Evolutionary conservation across 2,113 vertebrate genomes (phyloP).

Genomic region (Chionomys nivalis): DNA sequence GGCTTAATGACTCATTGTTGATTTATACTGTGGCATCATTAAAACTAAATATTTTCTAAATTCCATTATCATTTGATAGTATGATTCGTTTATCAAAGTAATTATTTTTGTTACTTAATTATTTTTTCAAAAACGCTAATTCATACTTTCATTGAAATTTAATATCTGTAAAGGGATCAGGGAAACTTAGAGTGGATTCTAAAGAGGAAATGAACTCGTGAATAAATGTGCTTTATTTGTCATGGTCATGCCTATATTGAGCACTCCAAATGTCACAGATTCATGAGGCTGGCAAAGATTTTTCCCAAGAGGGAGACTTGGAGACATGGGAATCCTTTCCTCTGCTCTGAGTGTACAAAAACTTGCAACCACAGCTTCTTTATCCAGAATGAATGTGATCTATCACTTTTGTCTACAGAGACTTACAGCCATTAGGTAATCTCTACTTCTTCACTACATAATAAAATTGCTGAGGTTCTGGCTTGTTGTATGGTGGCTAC

Average conservation of each 20-base stretch:
- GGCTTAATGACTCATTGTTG: background rate
- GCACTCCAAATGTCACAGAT: background rate
- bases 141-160: background rate
- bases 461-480: background rate
- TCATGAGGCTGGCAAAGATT: background rate
- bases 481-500: rapidly evolving
- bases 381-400: background rate
- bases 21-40: background rate
- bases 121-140: background rate
- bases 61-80: background rate
- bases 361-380: background rate
- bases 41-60: background rate
- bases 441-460: too few relatives aligned
- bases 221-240: background rate
- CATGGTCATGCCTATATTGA: background rate
- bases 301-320: background rate
- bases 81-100: background rate
- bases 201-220: background rate
- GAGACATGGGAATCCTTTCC: background rate
- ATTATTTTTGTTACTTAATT: background rate
- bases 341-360: background rate
- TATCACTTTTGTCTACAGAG: background rate
- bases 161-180: background rate
- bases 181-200: background rate
- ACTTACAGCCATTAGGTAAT: background rate